phyloP scores from a whole-genome alignment of 2,888 invertebrate species.

The Callyntrura guangdongensis region DNA sequence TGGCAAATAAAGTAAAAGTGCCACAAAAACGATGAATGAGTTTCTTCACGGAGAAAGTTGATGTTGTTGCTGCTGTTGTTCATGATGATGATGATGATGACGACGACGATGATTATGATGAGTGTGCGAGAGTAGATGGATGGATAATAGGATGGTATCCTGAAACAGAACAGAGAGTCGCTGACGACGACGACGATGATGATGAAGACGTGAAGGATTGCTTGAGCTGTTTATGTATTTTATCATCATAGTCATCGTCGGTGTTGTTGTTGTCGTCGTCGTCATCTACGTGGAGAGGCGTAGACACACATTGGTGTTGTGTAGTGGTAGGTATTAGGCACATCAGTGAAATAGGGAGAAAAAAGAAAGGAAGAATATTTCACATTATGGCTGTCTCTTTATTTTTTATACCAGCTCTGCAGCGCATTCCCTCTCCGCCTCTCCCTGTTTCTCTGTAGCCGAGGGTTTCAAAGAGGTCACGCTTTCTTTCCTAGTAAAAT shows the following conservation, averaged over 20 bases:
- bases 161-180: not conserved
- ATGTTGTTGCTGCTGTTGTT: not conserved
- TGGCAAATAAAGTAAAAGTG: not conserved
- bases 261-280: too few relatives aligned
- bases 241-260: conserved; percentile 2
- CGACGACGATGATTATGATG: not conserved
- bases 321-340: not conserved
- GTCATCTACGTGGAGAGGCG: conserved; percentile 14
- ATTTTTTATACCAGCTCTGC: conserved; percentile 14
- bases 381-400: not conserved
- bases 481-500: conserved; percentile 13
- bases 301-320: not conserved
- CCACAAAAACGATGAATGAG: conserved; percentile 1
- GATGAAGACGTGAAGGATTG: not conserved
- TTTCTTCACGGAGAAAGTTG: conserved; percentile 6
- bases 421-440: not conserved
- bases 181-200: not conserved
- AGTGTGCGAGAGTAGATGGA: not conserved
- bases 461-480: conserved; percentile 10
- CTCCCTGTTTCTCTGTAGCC: too few relatives aligned
- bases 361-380: conserved; percentile 8
- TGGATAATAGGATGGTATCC: not conserved
- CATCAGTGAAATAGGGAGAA: not conserved
- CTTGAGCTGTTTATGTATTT: not conserved
- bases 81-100: too few relatives aligned